Percentiles rank a stretch among this genome's conserved stretches.
Evolutionary conservation across 2,888 invertebrate species (phyloP).

Genomic region (Neoitamus cyanurus): DNA sequence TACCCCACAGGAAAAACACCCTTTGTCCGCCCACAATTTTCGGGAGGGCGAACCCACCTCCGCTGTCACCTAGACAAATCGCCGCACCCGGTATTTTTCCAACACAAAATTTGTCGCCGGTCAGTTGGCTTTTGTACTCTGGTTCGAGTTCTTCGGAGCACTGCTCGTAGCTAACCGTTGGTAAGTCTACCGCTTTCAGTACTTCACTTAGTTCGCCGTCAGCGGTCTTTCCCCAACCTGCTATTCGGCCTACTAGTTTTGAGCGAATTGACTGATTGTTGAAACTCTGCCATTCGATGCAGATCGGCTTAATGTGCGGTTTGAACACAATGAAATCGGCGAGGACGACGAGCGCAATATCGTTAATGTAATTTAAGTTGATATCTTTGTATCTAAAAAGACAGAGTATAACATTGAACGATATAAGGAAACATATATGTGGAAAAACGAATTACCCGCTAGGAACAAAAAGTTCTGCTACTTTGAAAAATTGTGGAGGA

Average conservation of each 20-base stretch:
- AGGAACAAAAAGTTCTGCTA: conserved; percentile 52
- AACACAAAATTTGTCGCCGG: conserved; percentile 58
- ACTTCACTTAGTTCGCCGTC: conserved; percentile 45
- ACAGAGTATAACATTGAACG: not conserved
- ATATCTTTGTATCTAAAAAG: conserved; percentile 53
- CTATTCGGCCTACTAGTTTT: conserved; percentile 50
- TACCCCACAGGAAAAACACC: conserved; percentile 53
- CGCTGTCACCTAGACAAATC: conserved; percentile 54
- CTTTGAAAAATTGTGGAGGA: conserved; percentile 48
- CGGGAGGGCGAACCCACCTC: conserved; percentile 54
- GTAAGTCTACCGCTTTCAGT: conserved; percentile 53
- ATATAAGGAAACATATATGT: not conserved
- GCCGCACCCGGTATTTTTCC: conserved; percentile 52
- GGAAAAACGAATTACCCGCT: conserved; percentile 22
- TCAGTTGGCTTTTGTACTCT: conserved; percentile 54
- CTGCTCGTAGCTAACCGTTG: conserved; percentile 51
- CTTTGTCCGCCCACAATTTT: conserved; percentile 28
- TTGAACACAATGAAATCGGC: conserved; percentile 57
- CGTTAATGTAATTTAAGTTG: conserved; percentile 56
- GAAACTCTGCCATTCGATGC: conserved; percentile 57
- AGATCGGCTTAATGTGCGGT: conserved; percentile 62
- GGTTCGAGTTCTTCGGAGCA: conserved; percentile 53
- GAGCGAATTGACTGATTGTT: conserved; percentile 42
- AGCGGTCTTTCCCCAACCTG: conserved; percentile 56
- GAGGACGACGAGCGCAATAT: conserved; percentile 62